A percentile compares a stretch with the other conserved stretches of the same genome.
Conservation (phyloP, 2,888 invertebrate species). For the Zhuqinia jingwanae region DNA sequence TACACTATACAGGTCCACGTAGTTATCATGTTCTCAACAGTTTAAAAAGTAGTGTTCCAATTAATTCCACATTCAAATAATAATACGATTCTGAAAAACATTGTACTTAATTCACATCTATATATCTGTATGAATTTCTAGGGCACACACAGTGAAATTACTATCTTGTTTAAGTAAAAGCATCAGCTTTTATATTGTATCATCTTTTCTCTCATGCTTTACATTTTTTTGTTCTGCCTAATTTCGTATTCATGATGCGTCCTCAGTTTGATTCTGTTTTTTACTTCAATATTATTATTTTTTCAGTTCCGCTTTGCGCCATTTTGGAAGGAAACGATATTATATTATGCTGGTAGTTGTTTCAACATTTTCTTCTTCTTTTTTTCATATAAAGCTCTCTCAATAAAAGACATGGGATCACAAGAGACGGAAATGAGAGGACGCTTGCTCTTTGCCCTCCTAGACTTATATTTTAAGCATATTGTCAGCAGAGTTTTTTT, state of each 20-base stretch:
- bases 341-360: neutral
- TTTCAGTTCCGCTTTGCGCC: neutral
- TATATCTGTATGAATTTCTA: too few species aligned
- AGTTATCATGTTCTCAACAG: too few species aligned
- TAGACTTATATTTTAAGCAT: neutral
- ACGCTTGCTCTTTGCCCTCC: neutral
- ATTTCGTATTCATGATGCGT: slow-evolving; percentile 62
- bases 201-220: too few species aligned
- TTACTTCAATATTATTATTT: neutral
- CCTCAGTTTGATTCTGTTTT: slow-evolving; percentile 40
- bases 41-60: too few species aligned
- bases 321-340: neutral
- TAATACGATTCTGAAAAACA: too few species aligned
- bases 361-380: neutral
- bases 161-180: too few species aligned
- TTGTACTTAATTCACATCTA: too few species aligned
- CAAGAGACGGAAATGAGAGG: neutral
- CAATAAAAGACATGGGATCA: neutral
- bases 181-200: too few species aligned
- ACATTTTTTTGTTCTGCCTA: slow-evolving; percentile 14
- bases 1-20: too few species aligned
- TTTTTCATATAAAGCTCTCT: too few species aligned
- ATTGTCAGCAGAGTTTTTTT: slow-evolving; percentile 32
- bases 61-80: too few species aligned
- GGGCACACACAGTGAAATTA: too few species aligned